A percentile compares a stretch with the other conserved stretches of the same genome.
These are phyloP conservation scores for Sturnus vulgaris DNA, from an alignment of 2,113 vertebrate genomes.

Conservation along the genomic window DNA sequence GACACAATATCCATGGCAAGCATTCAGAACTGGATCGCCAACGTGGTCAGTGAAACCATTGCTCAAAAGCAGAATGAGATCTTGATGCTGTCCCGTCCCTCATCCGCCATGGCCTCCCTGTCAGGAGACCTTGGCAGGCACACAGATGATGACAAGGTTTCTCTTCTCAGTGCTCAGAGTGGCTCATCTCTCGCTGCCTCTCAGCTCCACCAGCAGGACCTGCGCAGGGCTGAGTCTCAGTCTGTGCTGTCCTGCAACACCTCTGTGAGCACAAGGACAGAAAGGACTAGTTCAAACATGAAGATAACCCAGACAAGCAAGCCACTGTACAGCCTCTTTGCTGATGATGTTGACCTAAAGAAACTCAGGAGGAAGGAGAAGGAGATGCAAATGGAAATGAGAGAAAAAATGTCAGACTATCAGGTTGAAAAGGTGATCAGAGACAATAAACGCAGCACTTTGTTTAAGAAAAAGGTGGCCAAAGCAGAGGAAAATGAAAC, in stretches of 20 bases:
- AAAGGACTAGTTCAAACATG: conserved; percentile 38
- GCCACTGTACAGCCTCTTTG: conserved; percentile 89
- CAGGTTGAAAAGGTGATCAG: conserved; percentile 87
- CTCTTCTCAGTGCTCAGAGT: conserved; percentile 75
- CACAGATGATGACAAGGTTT: conserved; percentile 79
- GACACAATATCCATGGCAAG: conserved; percentile 85
- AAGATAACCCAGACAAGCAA: conserved; percentile 85
- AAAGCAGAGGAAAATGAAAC: conserved; percentile 72
- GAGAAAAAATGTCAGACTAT: conserved; percentile 86
- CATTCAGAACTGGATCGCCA: conserved; percentile 96
- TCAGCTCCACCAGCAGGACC: conserved; percentile 36
- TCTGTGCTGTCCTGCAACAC: conserved; percentile 75
- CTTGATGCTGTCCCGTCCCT: conserved; percentile 61
- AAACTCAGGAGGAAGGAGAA: conserved; percentile 86
- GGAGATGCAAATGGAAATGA: conserved; percentile 85
- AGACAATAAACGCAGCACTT: conserved; percentile 89
- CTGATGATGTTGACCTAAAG: conserved; percentile 85
- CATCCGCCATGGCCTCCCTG: conserved; percentile 72
- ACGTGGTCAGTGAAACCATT: conserved; percentile 89
- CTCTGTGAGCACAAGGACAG: conserved; percentile 8
- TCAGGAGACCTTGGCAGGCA: conserved; percentile 47
- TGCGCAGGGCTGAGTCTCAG: conserved; percentile 32
- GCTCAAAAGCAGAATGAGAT: conserved; percentile 91
- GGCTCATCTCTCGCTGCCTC: conserved; percentile 65
- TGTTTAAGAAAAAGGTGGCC: conserved; percentile 92